These are phyloP conservation scores for Poecilia wingei DNA, from an alignment of 2,797 vertebrate genomes.

Conservation along the genomic window DNA sequence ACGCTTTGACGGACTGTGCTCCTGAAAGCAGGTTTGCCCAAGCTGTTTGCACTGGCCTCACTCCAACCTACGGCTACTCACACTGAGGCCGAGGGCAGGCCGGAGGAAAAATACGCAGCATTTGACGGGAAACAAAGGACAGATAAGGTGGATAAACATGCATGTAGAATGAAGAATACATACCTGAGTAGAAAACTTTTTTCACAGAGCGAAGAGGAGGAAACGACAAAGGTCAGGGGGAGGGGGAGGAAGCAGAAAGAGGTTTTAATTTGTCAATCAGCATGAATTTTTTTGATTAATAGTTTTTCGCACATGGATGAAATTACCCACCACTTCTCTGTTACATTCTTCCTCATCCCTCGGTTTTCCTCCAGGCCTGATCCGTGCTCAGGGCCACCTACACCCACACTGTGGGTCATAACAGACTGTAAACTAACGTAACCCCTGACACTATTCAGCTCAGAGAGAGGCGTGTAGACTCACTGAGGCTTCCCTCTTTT, in stretches of 20 bases:
- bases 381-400: constrained; percentile 40
- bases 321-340: constrained; percentile 66
- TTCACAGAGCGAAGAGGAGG: constrained; percentile 28
- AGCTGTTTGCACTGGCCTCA: constrained; percentile 70
- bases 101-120: constrained; percentile 18
- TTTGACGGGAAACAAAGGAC: constrained; percentile 34
- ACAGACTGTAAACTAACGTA: constrained; percentile 63
- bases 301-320: constrained; percentile 73
- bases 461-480: constrained; percentile 21
- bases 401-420: constrained; percentile 41
- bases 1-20: constrained; percentile 47
- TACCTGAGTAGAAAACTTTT: constrained; percentile 23
- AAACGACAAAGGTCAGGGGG: background rate
- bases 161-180: constrained; percentile 30
- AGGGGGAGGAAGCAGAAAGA: constrained; percentile 2
- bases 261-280: constrained; percentile 47
- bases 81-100: constrained; percentile 38
- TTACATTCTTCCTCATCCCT: constrained; percentile 68
- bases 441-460: constrained; percentile 32
- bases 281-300: constrained; percentile 69
- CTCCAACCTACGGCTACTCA: constrained; percentile 57
- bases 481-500: constrained; percentile 18
- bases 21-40: constrained; percentile 70
- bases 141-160: constrained; percentile 59
- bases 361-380: constrained; percentile 27